Evolutionary conservation across 2,113 vertebrate species (phyloP), one percentile per base, ranked within the genome.

Genomic region (Andinoacara biseriatus): DNA sequence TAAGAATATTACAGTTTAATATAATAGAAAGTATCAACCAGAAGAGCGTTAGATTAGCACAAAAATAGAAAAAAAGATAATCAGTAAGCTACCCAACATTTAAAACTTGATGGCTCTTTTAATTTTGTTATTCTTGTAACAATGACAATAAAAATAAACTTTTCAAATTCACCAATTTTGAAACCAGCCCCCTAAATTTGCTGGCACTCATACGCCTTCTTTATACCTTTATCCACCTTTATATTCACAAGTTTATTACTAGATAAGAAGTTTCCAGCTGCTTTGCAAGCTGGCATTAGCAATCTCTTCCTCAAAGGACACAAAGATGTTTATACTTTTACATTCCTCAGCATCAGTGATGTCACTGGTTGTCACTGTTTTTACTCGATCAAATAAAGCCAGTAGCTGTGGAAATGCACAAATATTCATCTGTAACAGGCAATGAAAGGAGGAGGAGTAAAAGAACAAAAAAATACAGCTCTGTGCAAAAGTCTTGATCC

Each of bases 11-110:
- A 10, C 38, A 18, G 38, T 46, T 67, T 67, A 46, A 26, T 67
- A 22, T 46, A 26, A 29, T 18, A 49, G 22, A 67, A 46, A 46
- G 26, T 40, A 0, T 26, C 22, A 67, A 40, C 22, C 63, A 49
- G 26, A 0, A 49, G 15, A 49, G 1, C 6, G 10, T 67, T 67
- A 26, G 15, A 18, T 0, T 10, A 46, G 8, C 22, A 67, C 0
- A 67, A 67, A 67, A 67, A 67, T 10, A 5, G 2, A 24, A 67
- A 67, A 29, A 6, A 49, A 10, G 38, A 10, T 0, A 67, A 7
- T 0, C 1, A 11, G 38, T 9, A 38, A 38, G 38, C 38, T 40
- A 40, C 3, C 10, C 10, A 40, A 40, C 38, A 40, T 40, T 40
- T 40, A 10, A 40, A 40, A 11, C 38, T 40, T 38, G 7, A 26